Base-by-base conservation (phyloP, 2,888 invertebrate species). In the Poecilus cupreus region DNA sequence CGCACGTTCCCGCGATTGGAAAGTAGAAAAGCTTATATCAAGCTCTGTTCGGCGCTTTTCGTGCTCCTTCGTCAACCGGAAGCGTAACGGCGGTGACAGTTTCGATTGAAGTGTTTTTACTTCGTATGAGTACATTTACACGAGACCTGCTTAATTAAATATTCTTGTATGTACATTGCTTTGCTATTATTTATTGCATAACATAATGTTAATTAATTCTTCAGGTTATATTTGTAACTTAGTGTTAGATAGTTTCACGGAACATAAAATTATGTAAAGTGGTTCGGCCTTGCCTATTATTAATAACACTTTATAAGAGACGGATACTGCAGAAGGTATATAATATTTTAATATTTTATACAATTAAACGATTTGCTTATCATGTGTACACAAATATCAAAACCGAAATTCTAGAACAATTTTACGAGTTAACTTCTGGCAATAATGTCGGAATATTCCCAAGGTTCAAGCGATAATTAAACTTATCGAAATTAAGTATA, bases 171-270 rank as follows among this genome's bases (percentile, higher is more conserved):
- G 8, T 37, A 39, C 8, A 72, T 70, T 20, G 39, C 43, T 43
- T 72, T 13, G 11, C 32, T 46, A 46, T 46, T 72, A 72, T 72
- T 43, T 72, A 46, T 72, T 72, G 16, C 72, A 46, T 72, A 46
- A 72, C 24, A 60, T 22, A 60, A 26, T 60, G 60, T 60, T 60
- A 60, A 60, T 60, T 60, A 60, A 60, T 60, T 32, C 60, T 13
- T 26, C 26, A 11, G 24, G 24, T n/a, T 13, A 13, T 60, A 60
- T 60, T 60, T 60, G 60, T 60, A 26, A 60, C 60, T 22, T n/a
- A 11, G 43, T 43, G 60, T 18, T 18, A 51, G 51, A 51, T 51
- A 16, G 51, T 11, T 51, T n/a, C 51, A 51, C 16, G 60, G 26
- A 60, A 60, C 60, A 60, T 60, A 26, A 60, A 60, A 24, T 60